Evolutionary conservation across 2,888 invertebrate genomes (phyloP).

Genomic region (Heliconius cydno): DNA sequence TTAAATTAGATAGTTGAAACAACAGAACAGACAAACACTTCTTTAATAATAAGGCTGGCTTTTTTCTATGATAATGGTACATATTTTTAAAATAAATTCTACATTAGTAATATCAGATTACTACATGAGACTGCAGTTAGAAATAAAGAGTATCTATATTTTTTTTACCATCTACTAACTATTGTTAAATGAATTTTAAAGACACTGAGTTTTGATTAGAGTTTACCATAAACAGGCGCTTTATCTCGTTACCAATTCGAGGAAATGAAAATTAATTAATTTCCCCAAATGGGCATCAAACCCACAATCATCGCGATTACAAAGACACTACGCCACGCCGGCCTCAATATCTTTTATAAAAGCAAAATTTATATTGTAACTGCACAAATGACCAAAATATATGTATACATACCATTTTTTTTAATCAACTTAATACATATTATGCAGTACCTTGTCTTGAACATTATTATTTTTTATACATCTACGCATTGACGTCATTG

Average conservation of each 20-base stretch:
- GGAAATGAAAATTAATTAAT: neutral
- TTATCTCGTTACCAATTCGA: neutral
- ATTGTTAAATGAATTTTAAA: no score
- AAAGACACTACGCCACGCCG: neutral
- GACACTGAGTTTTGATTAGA: neutral
- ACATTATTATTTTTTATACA: neutral
- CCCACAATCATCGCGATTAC: neutral
- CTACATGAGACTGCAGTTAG: no score
- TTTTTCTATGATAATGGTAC: neutral
- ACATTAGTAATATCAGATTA: no score
- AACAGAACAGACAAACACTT: neutral
- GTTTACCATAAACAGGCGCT: neutral
- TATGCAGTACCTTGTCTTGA: neutral
- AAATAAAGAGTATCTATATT: no score
- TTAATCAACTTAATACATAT: neutral
- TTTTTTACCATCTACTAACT: no score
- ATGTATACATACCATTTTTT: neutral
- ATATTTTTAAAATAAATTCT: neutral
- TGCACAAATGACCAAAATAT: neutral
- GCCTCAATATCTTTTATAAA: no score
- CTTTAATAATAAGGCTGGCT: neutral
- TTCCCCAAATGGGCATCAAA: neutral
- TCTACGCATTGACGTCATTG: slow-evolving; percentile 94
- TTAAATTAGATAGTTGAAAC: neutral
- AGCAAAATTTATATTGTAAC: neutral